Percentiles rank a stretch among this genome's conserved stretches.
phyloP scores from a whole-genome alignment of 1,140 invertebrate genomes.

The Polyergus mexicanus region DNA sequence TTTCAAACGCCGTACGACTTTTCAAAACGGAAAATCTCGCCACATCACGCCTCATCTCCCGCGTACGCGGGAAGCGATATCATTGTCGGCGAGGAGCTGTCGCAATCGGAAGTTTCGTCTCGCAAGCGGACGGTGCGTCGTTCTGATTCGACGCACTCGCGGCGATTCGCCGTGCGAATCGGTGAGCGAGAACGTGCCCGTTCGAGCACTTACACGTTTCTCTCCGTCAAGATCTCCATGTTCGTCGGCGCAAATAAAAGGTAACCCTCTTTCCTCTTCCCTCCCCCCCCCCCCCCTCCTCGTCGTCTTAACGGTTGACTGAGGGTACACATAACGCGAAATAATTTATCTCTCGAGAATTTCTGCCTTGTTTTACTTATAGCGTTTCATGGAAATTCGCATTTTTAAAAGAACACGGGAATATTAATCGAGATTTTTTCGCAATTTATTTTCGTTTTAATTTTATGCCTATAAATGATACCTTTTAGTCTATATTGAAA shows the following conservation, averaged over 20 bases:
- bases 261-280: conserved; percentile 12
- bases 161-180: conserved; percentile 69
- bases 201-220: conserved; percentile 19
- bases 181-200: conserved; percentile 42
- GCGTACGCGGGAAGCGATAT: conserved; percentile 82
- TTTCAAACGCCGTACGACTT: neutral
- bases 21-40: conserved; percentile 8
- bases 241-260: neutral
- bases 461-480: no score
- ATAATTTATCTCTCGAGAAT: neutral
- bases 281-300: neutral
- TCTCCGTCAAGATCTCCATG: conserved; percentile 26
- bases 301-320: neutral
- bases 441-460: neutral
- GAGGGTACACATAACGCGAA: no score
- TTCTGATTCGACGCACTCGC: conserved; percentile 81
- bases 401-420: neutral
- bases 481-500: neutral
- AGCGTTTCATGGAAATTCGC: neutral
- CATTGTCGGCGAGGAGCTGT: conserved; percentile 82
- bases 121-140: conserved; percentile 80
- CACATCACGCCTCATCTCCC: conserved; percentile 60
- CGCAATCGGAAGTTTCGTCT: conserved; percentile 86
- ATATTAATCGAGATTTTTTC: neutral
- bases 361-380: neutral